These are phyloP conservation scores for Talpa occidentalis DNA, from an alignment of 2,113 vertebrate species.

Conservation along the genomic window DNA sequence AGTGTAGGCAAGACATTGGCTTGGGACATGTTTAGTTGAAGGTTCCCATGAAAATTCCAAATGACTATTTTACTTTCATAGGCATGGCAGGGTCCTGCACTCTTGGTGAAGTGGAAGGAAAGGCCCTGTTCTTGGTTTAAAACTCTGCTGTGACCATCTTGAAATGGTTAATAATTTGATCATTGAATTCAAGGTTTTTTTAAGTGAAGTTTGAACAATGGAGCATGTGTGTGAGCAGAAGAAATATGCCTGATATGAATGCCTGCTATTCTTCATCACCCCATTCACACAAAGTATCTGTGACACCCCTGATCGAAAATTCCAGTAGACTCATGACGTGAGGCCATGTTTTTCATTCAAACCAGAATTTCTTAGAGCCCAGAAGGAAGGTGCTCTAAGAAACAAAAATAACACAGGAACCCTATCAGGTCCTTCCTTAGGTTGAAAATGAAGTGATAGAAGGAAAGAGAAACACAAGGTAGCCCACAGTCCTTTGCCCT, in stretches of 20 bases:
- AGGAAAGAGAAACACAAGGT: not conserved
- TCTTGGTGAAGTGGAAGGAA: no score
- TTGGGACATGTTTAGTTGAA: not conserved
- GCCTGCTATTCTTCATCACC: not conserved
- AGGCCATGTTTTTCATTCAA: not conserved
- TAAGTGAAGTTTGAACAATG: not conserved
- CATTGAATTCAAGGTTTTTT: not conserved
- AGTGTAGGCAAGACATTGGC: not conserved
- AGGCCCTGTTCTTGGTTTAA: not conserved
- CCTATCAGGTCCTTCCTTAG: not conserved
- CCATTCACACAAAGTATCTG: not conserved
- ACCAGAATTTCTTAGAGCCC: not conserved
- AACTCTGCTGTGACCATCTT: not conserved
- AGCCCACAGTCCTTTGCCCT: not conserved
- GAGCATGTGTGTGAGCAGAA: not conserved
- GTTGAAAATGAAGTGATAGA: not conserved
- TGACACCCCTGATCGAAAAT: not conserved
- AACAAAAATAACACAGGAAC: not conserved
- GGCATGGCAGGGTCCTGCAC: not conserved
- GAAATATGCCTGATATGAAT: not conserved
- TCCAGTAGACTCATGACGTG: not conserved
- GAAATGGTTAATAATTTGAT: conserved; percentile 12
- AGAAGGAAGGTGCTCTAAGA: not conserved
- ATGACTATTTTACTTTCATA: not conserved
- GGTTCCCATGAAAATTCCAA: not conserved